A percentile compares a stretch with the other conserved stretches of the same genome.
Evolutionary conservation across 2,797 vertebrate species (phyloP).

Genomic region (Heliangelus exortis): DNA sequence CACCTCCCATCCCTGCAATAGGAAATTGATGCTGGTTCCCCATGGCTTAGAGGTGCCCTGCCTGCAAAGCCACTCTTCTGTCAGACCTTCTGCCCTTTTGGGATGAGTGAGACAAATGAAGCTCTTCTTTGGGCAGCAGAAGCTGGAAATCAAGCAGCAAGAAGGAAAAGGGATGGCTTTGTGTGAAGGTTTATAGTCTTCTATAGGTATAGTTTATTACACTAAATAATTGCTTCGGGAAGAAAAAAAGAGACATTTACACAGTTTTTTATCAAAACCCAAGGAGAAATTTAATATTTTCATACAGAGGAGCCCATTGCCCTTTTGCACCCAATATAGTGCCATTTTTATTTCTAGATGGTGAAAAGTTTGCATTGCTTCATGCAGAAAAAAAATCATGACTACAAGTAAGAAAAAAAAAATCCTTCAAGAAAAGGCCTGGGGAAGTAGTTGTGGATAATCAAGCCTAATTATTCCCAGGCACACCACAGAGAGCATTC

Average conservation of each 20-base stretch:
- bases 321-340: constrained; percentile 2
- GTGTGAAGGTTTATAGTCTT: not conserved
- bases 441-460: not conserved
- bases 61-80: constrained; percentile 5
- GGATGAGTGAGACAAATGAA: constrained; percentile 18
- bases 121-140: constrained; percentile 18
- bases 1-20: not conserved
- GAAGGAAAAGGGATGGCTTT: not conserved
- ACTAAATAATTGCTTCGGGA: constrained; percentile 43
- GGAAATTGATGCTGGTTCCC: constrained; percentile 30
- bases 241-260: constrained; percentile 10
- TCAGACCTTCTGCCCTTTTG: constrained; percentile 18
- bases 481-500: not conserved
- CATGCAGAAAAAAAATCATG: not conserved
- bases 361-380: not conserved
- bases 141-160: not conserved
- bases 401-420: not conserved
- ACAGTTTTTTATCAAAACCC: not conserved
- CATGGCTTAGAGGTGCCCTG: not conserved
- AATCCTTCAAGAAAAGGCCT: not conserved
- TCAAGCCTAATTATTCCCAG: not conserved
- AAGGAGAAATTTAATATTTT: constrained; percentile 16
- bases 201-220: constrained; percentile 20
- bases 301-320: not conserved
- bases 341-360: constrained; percentile 14